These are phyloP conservation scores for Gymnocypris eckloni DNA, from an alignment of 2,797 vertebrate species.

Conservation along the genomic window DNA sequence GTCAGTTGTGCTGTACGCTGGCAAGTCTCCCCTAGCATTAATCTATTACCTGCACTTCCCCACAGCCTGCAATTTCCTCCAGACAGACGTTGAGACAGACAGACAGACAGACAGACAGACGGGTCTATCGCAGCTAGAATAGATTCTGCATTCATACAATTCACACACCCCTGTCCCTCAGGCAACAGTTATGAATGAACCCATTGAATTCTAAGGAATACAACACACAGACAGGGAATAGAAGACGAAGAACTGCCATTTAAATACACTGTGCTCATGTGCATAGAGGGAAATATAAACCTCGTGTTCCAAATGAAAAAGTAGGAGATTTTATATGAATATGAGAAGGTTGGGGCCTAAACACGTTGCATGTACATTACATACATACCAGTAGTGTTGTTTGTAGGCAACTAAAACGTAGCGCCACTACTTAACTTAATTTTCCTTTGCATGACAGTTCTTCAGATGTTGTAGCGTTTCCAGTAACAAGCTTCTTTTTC, in stretches of 20 bases:
- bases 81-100: constrained; percentile 44
- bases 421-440: not conserved
- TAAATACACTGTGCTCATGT: constrained; percentile 31
- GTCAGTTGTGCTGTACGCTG: constrained; percentile 70
- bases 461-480: not conserved
- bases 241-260: constrained; percentile 18
- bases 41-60: constrained; percentile 80
- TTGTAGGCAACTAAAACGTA: not conserved
- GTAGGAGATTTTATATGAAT: constrained; percentile 38
- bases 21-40: constrained; percentile 77
- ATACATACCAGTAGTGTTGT: not conserved
- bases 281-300: constrained; percentile 36
- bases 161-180: constrained; percentile 48
- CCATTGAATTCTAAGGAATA: constrained; percentile 57
- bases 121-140: constrained; percentile 51
- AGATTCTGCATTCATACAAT: constrained; percentile 55
- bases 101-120: not conserved
- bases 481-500: not conserved
- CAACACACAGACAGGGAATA: constrained; percentile 45
- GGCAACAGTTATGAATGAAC: constrained; percentile 57
- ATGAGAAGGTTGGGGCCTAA: not conserved
- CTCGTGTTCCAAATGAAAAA: constrained; percentile 35
- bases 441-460: not conserved
- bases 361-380: not conserved
- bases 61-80: constrained; percentile 66